Evolutionary conservation across 30 jellyfish, hydroid and myxozoan genomes (phyloP), one percentile per base, ranked within the genome.

Genomic region (Sanderia malayensis): DNA sequence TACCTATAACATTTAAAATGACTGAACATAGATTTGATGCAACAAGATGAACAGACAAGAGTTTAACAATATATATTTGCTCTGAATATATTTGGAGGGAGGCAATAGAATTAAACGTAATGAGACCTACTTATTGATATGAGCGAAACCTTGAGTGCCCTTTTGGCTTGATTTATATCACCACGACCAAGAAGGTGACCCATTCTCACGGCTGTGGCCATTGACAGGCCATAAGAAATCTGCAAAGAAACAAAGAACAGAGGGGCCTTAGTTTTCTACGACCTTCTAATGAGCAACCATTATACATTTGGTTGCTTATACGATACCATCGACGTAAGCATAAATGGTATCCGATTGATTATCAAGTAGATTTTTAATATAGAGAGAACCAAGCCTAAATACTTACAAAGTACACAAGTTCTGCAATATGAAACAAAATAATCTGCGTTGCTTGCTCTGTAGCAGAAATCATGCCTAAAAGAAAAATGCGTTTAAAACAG

Each of bases 191-290:
- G 61, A 24, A 65, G 61, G 28, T 23, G 13, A 0, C 93, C 93
- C 37, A 80, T 85, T 62, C 82, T 34, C 53, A 80, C 85, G n/a
- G 93, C 76, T 18, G 93, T 62, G 28, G 85, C 85, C 13, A 80
- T 70, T 31, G 93, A 69, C 24, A 80, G 10, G 17, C 93, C 85
- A 27, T 8, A 58, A 25, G 80, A 34, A 4, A 80, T 30, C 93
- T 80, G 77, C 8, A 15, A 30, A 34, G 18, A 0, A 28, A 70
- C 32, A 7, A 13, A 18, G 1, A 9, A 32, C 11, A 31, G 64
- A 49, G 64, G n/a, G n/a, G n/a, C n/a, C n/a, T n/a, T n/a, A n/a
- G n/a, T n/a, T n/a, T n/a, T n/a, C n/a, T n/a, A n/a, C n/a, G n/a
- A n/a, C n/a, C n/a, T n/a, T n/a, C n/a, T n/a, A n/a, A n/a, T n/a